A percentile compares a stretch with the other conserved stretches of the same genome.
Conservation (phyloP, 2,113 vertebrate genomes). For the Onychorhynchus coronatus region DNA sequence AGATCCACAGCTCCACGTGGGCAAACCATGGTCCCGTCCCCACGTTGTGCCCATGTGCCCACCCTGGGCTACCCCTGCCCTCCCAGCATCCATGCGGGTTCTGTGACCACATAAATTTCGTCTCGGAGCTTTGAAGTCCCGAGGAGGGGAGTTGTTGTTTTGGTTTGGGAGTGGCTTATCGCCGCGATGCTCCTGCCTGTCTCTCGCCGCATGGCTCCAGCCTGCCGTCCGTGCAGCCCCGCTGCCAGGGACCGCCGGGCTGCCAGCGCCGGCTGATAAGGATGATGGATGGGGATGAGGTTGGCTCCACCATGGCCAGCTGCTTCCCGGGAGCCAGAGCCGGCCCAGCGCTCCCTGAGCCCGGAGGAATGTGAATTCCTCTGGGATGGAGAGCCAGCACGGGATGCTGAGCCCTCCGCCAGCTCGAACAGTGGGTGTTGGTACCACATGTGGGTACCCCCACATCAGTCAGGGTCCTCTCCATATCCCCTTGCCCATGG, state of each 20-base stretch:
- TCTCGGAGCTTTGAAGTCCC: slow-evolving; percentile 82
- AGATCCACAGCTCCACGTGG: rapidly evolving
- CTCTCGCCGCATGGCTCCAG: slow-evolving; percentile 48
- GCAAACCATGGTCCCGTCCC: not conserved
- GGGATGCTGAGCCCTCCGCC: not conserved
- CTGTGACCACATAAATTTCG: slow-evolving; percentile 58
- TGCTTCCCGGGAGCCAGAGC: slow-evolving; percentile 83
- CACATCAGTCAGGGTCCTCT: slow-evolving; percentile 6
- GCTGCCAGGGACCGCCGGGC: slow-evolving; percentile 68
- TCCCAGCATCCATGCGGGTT: not conserved
- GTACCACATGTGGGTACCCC: not conserved
- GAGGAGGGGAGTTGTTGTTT: slow-evolving; percentile 79
- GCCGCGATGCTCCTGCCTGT: slow-evolving; percentile 41
- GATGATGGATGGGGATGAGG: slow-evolving; percentile 88
- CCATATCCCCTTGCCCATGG: not conserved
- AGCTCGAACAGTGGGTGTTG: not conserved
- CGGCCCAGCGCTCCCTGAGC: slow-evolving; percentile 62
- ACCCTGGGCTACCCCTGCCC: not conserved
- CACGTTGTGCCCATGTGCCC: rapidly evolving
- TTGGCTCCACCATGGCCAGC: slow-evolving; percentile 86
- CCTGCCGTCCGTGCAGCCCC: slow-evolving; percentile 48
- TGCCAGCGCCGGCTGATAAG: slow-evolving; percentile 89
- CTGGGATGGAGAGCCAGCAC: not conserved
- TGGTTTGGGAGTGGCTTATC: slow-evolving; percentile 80
- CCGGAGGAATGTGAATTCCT: slow-evolving; percentile 50